phyloP scores from a whole-genome alignment of 2,113 vertebrate genomes.

The Peromyscus maniculatus region DNA sequence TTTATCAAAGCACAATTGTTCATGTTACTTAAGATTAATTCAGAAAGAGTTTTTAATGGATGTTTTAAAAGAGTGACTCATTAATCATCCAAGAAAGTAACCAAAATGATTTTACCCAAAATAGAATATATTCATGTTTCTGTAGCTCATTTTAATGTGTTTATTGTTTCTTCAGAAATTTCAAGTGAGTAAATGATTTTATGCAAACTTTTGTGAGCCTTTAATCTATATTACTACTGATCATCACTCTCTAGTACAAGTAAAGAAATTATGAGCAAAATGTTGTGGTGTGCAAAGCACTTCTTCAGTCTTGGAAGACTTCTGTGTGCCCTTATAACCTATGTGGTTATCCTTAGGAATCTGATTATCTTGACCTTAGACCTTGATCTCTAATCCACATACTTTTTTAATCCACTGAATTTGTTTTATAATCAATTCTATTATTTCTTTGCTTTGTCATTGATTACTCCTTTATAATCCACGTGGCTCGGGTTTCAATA shows the following conservation, averaged over 20 bases:
- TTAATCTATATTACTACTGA: neutral
- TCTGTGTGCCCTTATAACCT: neutral
- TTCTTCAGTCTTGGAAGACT: neutral
- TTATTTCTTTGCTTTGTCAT: neutral
- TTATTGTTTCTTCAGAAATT: slow-evolving; percentile 6
- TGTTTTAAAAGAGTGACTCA: neutral
- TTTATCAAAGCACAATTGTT: slow-evolving; percentile 34
- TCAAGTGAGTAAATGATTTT: neutral
- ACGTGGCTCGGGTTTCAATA: neutral
- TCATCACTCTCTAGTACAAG: neutral
- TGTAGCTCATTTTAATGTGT: neutral
- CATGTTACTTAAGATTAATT: slow-evolving; percentile 9
- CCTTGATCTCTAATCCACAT: neutral
- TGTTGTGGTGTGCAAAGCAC: neutral
- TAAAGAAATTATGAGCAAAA: neutral
- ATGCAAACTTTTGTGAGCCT: neutral
- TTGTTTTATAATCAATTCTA: neutral
- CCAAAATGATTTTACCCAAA: neutral
- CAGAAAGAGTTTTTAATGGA: neutral
- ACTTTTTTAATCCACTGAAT: neutral
- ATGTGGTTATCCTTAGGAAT: neutral
- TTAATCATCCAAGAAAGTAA: neutral
- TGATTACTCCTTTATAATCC: neutral
- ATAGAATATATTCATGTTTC: neutral
- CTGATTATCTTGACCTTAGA: neutral